These are phyloP conservation scores for Entelurus aequoreus DNA, from an alignment of 2,113 vertebrate genomes.

Conservation along the genomic window DNA sequence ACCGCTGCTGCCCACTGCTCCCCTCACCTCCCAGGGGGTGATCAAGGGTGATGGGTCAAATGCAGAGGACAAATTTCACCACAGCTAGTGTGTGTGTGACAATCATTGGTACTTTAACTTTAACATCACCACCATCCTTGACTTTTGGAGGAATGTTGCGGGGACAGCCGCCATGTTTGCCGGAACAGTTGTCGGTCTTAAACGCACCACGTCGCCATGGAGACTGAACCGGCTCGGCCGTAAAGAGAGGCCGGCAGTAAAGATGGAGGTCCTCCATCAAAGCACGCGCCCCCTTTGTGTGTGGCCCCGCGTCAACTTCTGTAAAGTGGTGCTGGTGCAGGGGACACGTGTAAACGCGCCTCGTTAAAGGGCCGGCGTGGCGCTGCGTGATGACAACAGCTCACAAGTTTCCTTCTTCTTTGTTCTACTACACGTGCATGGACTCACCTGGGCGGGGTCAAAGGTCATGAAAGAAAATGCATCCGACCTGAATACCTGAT, in stretches of 20 bases:
- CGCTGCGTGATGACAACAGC: slow-evolving; percentile 36
- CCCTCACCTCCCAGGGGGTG: no score
- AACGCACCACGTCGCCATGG: slow-evolving; percentile 26
- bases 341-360: slow-evolving; percentile 29
- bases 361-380: slow-evolving; percentile 33
- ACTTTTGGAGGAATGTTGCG: neutral
- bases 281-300: slow-evolving; percentile 36
- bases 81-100: no score
- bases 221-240: slow-evolving; percentile 25
- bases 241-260: slow-evolving; percentile 37
- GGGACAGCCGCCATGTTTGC: neutral
- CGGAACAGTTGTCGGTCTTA: slow-evolving; percentile 33
- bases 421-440: neutral
- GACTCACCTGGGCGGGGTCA: neutral
- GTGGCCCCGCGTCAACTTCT: slow-evolving; percentile 35
- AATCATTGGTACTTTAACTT: no score
- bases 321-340: slow-evolving; percentile 49
- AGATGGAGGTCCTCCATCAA: slow-evolving; percentile 22
- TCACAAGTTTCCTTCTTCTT: neutral
- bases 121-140: no score
- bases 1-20: no score
- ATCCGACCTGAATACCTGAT: no score
- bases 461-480: no score
- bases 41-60: no score
- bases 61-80: no score